phyloP scores from a whole-genome alignment of 2,797 vertebrate species.

The Iguana delicatissima region DNA sequence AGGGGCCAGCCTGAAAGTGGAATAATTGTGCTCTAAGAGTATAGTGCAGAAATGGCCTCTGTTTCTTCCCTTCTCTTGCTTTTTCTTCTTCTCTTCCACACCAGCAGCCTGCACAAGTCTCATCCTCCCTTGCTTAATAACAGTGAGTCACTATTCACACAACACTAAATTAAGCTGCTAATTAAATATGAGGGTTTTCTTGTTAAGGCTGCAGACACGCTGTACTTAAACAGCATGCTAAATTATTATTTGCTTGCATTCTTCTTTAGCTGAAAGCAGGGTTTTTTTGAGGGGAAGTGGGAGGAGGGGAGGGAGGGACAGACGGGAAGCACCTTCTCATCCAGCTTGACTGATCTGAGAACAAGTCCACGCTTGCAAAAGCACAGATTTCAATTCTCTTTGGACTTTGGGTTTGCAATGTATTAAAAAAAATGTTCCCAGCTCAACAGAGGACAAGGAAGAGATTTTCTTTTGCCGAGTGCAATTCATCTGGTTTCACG shows the following conservation, averaged over 20 bases:
- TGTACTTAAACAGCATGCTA: conserved; percentile 60
- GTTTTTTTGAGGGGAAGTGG: no score
- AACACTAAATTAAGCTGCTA: conserved; percentile 70
- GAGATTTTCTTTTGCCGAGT: conserved; percentile 45
- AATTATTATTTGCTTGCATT: conserved; percentile 64
- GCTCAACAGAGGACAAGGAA: conserved; percentile 33
- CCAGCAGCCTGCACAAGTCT: not conserved
- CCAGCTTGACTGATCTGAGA: conserved; percentile 52
- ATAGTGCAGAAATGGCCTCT: not conserved
- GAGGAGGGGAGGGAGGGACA: not conserved
- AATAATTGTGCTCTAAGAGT: no score
- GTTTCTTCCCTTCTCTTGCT: not conserved
- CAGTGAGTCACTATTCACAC: conserved; percentile 64
- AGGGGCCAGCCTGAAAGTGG: no score
- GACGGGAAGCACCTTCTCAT: not conserved
- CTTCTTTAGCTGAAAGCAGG: conserved; percentile 7
- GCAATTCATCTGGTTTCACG: conserved; percentile 52
- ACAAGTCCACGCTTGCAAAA: conserved; percentile 34
- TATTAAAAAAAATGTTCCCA: not conserved
- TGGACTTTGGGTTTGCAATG: conserved; percentile 33
- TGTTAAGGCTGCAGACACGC: conserved; percentile 56
- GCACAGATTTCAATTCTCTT: conserved; percentile 40
- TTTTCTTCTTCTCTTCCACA: not conserved
- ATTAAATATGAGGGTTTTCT: conserved; percentile 69
- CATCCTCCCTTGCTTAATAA: conserved; percentile 47